These are phyloP conservation scores for Aporophyla nigra DNA, from an alignment of 2,888 invertebrate genomes.

Conservation along the genomic window DNA sequence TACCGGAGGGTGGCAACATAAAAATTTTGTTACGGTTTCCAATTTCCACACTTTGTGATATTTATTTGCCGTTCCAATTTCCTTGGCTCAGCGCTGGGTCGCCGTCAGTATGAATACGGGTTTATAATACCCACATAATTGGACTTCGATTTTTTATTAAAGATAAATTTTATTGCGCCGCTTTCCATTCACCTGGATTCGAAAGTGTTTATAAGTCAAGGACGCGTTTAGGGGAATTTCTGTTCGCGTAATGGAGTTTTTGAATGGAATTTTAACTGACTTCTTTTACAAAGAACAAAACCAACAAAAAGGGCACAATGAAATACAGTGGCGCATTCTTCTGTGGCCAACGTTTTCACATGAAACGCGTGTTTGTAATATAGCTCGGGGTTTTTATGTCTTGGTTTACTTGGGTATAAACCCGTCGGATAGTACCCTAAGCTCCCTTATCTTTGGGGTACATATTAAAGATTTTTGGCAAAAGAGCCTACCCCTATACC, in stretches of 20 bases:
- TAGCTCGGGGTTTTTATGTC: conserved; percentile 37
- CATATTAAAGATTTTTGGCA: conserved; percentile 31
- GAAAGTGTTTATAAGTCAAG: conserved; percentile 44
- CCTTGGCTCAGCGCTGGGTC: conserved; percentile 51
- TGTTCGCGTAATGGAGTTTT: conserved; percentile 25
- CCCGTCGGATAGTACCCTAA: conserved; percentile 9
- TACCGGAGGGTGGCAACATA: conserved; percentile 45
- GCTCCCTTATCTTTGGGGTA: conserved; percentile 18
- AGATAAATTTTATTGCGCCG: conserved; percentile 41
- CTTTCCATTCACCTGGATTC: conserved; percentile 35
- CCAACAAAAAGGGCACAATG: conserved; percentile 41
- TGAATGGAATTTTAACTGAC: conserved; percentile 21
- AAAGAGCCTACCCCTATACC: background rate
- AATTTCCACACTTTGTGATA: conserved; percentile 64
- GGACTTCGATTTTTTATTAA: conserved; percentile 56
- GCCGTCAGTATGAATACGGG: conserved; percentile 37
- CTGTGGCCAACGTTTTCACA: conserved; percentile 15
- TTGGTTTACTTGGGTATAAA: conserved; percentile 47
- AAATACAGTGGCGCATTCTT: conserved; percentile 31
- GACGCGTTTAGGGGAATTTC: conserved; percentile 25
- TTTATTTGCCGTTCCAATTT: conserved; percentile 65
- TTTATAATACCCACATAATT: conserved; percentile 61
- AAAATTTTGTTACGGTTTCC: conserved; percentile 52
- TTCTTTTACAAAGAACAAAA: conserved; percentile 34
- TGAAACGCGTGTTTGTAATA: conserved; percentile 39